Conservation (phyloP, 30 jellyfish, hydroid and myxozoan species). For the Chrysaora quinquecirrha region DNA sequence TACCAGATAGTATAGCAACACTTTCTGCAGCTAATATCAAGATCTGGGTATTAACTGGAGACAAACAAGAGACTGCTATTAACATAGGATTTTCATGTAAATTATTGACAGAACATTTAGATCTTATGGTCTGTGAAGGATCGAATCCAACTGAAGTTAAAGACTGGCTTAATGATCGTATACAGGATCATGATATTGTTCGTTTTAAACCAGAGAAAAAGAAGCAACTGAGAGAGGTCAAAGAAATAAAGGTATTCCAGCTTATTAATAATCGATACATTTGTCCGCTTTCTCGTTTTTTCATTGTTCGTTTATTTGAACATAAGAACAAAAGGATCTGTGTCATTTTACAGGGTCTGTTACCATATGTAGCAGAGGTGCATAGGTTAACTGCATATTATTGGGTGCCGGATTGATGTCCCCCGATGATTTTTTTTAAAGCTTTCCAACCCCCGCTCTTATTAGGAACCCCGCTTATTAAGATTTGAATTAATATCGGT, state of each 20-base stretch:
- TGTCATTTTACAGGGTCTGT: no score
- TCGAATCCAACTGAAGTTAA: slow-evolving; percentile 77
- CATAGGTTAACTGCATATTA: no score
- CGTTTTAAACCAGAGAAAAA: slow-evolving; percentile 61
- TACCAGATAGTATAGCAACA: slow-evolving; percentile 89
- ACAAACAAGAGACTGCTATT: slow-evolving; percentile 95
- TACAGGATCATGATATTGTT: slow-evolving; percentile 58
- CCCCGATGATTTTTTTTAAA: no score
- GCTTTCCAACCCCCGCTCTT: no score
- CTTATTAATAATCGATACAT: no score
- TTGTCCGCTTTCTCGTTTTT: no score
- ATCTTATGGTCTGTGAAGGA: slow-evolving; percentile 84
- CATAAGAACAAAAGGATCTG: no score
- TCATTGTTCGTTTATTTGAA: no score
- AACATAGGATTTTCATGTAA: slow-evolving; percentile 90
- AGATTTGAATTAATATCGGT: no score
- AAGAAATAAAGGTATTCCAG: slow-evolving; percentile 60
- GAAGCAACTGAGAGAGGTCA: slow-evolving; percentile 69
- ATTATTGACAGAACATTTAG: slow-evolving; percentile 66
- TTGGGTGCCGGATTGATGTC: no score
- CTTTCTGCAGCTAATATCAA: slow-evolving; percentile 83
- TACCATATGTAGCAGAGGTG: no score
- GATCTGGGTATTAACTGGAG: slow-evolving; percentile 97
- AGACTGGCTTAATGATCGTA: slow-evolving; percentile 78
- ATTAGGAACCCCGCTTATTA: no score